Conservation (phyloP, 2,888 invertebrate species). For the Drosophila multiciliata region DNA sequence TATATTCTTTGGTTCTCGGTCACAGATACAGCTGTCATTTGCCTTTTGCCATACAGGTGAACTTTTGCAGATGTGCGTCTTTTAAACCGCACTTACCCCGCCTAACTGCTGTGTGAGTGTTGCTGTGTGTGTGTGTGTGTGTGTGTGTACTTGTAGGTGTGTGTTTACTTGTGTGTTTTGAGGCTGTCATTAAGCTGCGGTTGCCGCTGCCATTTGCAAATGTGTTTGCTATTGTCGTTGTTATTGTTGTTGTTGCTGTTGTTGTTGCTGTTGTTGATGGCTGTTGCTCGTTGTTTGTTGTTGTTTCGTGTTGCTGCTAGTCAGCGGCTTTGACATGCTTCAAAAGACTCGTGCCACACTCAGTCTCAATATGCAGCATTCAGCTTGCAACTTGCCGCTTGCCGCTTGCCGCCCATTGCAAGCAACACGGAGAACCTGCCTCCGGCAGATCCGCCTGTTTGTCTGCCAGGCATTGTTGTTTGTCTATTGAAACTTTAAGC, state of each 20-base stretch:
- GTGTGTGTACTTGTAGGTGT: constrained; percentile 2
- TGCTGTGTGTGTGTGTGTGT: background rate
- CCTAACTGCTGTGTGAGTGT: background rate
- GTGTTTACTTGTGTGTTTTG: constrained; percentile 35
- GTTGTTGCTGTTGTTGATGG: constrained; percentile 20
- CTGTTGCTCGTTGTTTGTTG: constrained; percentile 33
- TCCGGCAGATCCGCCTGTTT: constrained; percentile 21
- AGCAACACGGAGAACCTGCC: constrained; percentile 23
- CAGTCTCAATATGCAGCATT: constrained; percentile 24
- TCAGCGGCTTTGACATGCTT: constrained; percentile 74
- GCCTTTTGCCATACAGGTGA: constrained; percentile 67
- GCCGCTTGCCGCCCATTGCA: constrained; percentile 25
- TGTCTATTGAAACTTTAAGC: constrained; percentile 76
- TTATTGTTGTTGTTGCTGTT: constrained; percentile 29
- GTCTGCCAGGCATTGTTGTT: constrained; percentile 66
- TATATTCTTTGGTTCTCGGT: constrained; percentile 6
- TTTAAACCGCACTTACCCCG: constrained; percentile 6
- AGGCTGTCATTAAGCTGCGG: constrained; percentile 77
- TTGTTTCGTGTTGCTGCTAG: constrained; percentile 52
- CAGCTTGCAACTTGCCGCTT: constrained; percentile 11
- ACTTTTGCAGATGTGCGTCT: constrained; percentile 57
- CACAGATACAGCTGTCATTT: constrained; percentile 55
- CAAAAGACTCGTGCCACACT: constrained; percentile 68
- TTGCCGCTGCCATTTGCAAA: constrained; percentile 78
- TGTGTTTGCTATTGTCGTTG: constrained; percentile 72